Conservation (phyloP, 1,140 invertebrate species). For the Drosophila lowei region DNA sequence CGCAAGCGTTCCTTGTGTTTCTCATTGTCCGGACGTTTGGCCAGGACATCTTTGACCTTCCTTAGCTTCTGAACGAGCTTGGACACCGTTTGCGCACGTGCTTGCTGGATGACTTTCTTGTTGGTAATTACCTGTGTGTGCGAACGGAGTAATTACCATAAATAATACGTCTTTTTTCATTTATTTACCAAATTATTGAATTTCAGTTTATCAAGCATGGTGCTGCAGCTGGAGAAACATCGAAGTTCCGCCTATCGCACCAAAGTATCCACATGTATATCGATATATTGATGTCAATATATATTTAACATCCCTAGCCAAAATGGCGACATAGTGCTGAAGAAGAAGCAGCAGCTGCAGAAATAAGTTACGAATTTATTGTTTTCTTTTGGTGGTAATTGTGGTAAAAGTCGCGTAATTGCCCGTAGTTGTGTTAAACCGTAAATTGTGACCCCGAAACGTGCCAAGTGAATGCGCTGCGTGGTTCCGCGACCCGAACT, state of each 20-base stretch:
- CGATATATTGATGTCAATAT: too few species aligned
- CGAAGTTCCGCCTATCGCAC: too few species aligned
- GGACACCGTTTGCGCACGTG: slow-evolving; percentile 68
- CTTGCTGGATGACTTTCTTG: slow-evolving; percentile 69
- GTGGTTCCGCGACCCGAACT: not conserved
- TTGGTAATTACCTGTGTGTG: slow-evolving; percentile 66
- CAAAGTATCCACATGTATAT: too few species aligned
- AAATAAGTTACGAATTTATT: slow-evolving; percentile 57
- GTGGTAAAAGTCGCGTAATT: slow-evolving; percentile 15
- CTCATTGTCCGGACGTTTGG: slow-evolving; percentile 51
- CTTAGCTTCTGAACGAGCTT: slow-evolving; percentile 75
- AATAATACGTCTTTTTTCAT: not conserved
- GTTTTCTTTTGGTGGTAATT: slow-evolving; percentile 43
- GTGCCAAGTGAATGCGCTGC: slow-evolving; percentile 17
- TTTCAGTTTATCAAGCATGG: slow-evolving; percentile 73
- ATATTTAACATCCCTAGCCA: too few species aligned
- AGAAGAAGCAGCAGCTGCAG: too few species aligned
- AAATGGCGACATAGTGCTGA: too few species aligned
- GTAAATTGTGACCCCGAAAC: slow-evolving; percentile 28
- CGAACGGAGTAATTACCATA: not conserved
- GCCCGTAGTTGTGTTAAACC: slow-evolving; percentile 7
- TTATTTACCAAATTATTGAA: slow-evolving; percentile 79
- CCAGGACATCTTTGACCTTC: slow-evolving; percentile 59
- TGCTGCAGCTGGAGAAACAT: too few species aligned
- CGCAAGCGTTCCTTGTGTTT: slow-evolving; percentile 56